These are phyloP conservation scores for Catamblyrhynchus diadema DNA, from an alignment of 2,797 vertebrate species.

Conservation along the genomic window DNA sequence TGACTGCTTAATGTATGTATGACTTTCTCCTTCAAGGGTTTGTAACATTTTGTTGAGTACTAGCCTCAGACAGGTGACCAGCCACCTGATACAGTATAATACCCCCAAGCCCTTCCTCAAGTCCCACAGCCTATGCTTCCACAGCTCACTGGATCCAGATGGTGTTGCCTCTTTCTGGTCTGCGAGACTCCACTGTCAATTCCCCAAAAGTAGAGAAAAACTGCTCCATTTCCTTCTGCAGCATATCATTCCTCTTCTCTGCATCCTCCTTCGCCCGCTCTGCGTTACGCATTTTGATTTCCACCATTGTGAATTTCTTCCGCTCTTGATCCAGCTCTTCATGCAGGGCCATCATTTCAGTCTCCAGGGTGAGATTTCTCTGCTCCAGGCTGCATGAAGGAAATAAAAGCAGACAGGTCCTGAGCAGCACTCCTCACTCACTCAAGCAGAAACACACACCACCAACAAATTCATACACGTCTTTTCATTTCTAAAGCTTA, in stretches of 20 bases:
- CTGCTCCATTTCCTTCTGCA: constrained; percentile 99
- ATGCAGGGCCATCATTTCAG: constrained; percentile 88
- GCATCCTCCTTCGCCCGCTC: constrained; percentile 96
- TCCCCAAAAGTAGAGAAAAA: constrained; percentile 98
- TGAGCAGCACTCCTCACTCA: background rate
- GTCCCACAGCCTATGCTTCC: constrained; percentile 13
- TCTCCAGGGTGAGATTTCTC: constrained; percentile 90
- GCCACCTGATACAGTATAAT: constrained; percentile 67
- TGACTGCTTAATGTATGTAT: constrained; percentile 51
- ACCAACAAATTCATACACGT: rapidly evolving
- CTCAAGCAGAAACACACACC: background rate
- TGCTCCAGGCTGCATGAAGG: constrained; percentile 85
- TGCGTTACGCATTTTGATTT: constrained; percentile 98
- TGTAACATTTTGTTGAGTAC: constrained; percentile 61
- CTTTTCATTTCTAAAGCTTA: background rate
- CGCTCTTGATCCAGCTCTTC: constrained; percentile 97
- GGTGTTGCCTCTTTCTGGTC: constrained; percentile 88
- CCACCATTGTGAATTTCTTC: constrained; percentile 99
- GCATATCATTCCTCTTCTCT: constrained; percentile 94
- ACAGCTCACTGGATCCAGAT: constrained; percentile 94
- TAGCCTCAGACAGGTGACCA: constrained; percentile 77
- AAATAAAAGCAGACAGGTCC: constrained; percentile 24
- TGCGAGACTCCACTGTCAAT: constrained; percentile 87
- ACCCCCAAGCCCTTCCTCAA: background rate
- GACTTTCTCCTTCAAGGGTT: constrained; percentile 59